Base-by-base conservation (phyloP, 2,797 vertebrate species). In the Orientallactaga sibirica region DNA sequence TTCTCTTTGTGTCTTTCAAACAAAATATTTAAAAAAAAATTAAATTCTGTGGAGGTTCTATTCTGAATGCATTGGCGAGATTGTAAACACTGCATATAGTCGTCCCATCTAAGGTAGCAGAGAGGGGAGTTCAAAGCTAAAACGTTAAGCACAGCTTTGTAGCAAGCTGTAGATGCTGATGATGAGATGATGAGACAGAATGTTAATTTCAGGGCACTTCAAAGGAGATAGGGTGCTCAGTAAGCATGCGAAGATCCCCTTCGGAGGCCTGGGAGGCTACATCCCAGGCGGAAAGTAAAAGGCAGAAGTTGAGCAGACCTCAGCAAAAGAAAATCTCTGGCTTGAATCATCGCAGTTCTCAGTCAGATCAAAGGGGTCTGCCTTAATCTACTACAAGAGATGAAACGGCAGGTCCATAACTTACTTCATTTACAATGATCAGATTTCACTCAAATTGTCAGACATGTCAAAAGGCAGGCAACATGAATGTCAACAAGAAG, bases 181-280 rank as follows among this genome's bases (percentile, higher is more conserved):
- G 33, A 37, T 37, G 33, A 37, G 33, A 37, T 37, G 33, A 37
- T 14, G 73, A 94, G 43, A 78, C 12, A 77, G 48, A 90, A 88
- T 92, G 88, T 90, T 85, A 92, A 94, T 93, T 86, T 82, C 33
- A 73, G 58, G 68, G 24, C n/a, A 82, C 71, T 95, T 87, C 55
- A 67, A 90, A 94, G 43, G 71, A 24, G 12, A 7, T 5, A 48
- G 5, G 8, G 1, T 55, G 83, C 8, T 74, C 73, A 14, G 68
- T 67, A 70, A 71, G 43, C 22, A 62, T 81, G 37, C 33, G 43
- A 89, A 22, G 29, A 74, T 33, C 25, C 41, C 27, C 25, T 78
- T 52, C 62, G 86, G 70, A 88, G 37, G 4, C 10, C 11, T 12
- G 0, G 62, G 55, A 77, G 22, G 20, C 27, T 80, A 19, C 25